A percentile compares a stretch with the other conserved stretches of the same genome.
Evolutionary conservation across 2,888 invertebrate species (phyloP).

Genomic region (Nowickia ferox): DNA sequence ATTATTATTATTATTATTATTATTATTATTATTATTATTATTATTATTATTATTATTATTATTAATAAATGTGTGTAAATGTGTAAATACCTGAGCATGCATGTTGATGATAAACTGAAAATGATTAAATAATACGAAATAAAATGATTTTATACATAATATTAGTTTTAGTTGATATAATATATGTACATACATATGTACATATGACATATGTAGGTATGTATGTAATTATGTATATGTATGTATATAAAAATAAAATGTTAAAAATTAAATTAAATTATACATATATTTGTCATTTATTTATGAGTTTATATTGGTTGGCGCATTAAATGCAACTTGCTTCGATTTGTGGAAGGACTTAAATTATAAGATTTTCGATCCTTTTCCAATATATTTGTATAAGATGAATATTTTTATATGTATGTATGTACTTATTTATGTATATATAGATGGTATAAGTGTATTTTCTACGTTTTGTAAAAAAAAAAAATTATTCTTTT

Average conservation of each 20-base stretch:
- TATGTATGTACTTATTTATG: neutral
- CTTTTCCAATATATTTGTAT: conserved; percentile 60
- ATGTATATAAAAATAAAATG: conserved; percentile 39
- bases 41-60: no score
- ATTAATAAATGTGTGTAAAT: conserved; percentile 26
- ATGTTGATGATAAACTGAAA: conserved; percentile 40
- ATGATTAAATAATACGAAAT: conserved; percentile 5
- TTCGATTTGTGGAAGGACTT: conserved; percentile 79
- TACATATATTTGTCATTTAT: conserved; percentile 28
- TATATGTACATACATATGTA: no score
- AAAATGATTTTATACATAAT: conserved; percentile 33
- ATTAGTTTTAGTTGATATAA: conserved; percentile 54
- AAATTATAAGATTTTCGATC: conserved; percentile 62
- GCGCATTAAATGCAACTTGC: conserved; percentile 81
- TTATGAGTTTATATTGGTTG: conserved; percentile 70
- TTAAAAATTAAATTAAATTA: conserved; percentile 28
- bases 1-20: no score
- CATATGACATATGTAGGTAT: no score
- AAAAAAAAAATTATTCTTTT: conserved; percentile 16
- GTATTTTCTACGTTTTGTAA: conserved; percentile 12
- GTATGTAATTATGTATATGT: neutral
- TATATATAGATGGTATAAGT: neutral
- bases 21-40: no score
- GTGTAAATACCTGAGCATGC: conserved; percentile 67
- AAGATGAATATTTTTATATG: conserved; percentile 44